phyloP scores from a whole-genome alignment of 2,888 invertebrate genomes.

The Erebia palarica region DNA sequence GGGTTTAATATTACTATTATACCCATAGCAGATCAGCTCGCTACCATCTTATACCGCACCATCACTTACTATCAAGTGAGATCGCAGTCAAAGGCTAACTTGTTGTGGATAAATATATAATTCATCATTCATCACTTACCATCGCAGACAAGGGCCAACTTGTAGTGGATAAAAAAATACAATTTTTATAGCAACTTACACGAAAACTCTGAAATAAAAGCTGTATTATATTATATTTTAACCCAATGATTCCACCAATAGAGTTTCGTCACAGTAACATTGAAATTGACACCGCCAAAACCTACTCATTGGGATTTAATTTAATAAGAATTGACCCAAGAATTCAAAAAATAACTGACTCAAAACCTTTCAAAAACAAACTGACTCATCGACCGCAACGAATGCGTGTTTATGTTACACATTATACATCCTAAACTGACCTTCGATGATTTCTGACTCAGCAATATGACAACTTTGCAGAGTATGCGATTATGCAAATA shows the following conservation, averaged over 20 bases:
- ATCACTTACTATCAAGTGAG: too few species aligned
- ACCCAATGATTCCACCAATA: not conserved
- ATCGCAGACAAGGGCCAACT: too few species aligned
- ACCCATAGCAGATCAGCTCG: too few species aligned
- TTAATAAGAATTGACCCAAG: not conserved
- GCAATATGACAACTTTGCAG: slow-evolving; percentile 7
- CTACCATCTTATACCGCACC: too few species aligned
- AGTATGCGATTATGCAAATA: slow-evolving; percentile 3
- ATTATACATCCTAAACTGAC: slow-evolving; percentile 18
- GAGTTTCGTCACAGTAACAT: not conserved
- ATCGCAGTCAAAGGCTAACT: too few species aligned
- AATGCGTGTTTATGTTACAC: slow-evolving; percentile 24
- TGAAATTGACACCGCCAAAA: slow-evolving; percentile 3
- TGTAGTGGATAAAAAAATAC: too few species aligned
- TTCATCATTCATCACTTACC: too few species aligned
- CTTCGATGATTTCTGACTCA: slow-evolving; percentile 19
- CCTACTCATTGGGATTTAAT: not conserved
- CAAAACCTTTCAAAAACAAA: slow-evolving; percentile 17
- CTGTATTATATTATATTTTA: not conserved
- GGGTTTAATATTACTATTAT: too few species aligned
- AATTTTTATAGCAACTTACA: too few species aligned
- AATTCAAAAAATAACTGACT: slow-evolving; percentile 20
- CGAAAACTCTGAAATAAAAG: too few species aligned
- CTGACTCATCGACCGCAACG: slow-evolving; percentile 20
- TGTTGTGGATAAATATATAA: too few species aligned